These are phyloP conservation scores for Chiloscyllium punctatum DNA, from an alignment of 2,797 vertebrate genomes.

Conservation along the genomic window DNA sequence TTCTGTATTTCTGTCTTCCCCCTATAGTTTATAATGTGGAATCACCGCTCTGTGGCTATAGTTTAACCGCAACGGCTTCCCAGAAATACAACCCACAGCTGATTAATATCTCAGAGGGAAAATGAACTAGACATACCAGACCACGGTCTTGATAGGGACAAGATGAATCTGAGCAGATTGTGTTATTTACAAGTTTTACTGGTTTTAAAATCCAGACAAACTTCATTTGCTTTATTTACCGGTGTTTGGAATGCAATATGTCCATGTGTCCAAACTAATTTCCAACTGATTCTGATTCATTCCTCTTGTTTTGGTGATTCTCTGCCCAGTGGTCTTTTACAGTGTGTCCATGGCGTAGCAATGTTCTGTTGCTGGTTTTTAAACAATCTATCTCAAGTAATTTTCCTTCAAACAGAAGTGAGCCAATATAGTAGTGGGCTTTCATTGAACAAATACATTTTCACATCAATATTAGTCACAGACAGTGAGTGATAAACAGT, in stretches of 20 bases:
- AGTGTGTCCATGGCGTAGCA: neutral
- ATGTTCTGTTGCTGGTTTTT: neutral
- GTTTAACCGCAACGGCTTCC: neutral
- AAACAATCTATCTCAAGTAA: neutral
- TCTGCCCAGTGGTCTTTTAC: neutral
- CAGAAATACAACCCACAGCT: neutral
- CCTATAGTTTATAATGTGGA: neutral
- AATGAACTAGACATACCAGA: too few species aligned
- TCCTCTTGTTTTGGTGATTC: neutral
- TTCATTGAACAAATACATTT: neutral
- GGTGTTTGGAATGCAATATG: neutral
- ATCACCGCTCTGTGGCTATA: neutral
- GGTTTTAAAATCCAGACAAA: too few species aligned
- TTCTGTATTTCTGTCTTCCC: neutral
- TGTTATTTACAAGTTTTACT: too few species aligned
- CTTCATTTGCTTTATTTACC: neutral
- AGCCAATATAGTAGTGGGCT: neutral
- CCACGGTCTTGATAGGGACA: too few species aligned
- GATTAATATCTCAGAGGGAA: neutral
- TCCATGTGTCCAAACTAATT: neutral
- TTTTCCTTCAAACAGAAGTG: neutral
- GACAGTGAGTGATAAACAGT: neutral
- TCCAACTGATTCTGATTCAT: neutral
- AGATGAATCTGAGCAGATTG: too few species aligned
- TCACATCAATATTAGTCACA: neutral